These are phyloP conservation scores for Drosophila silvestris DNA, from an alignment of 2,888 invertebrate species.

Conservation along the genomic window DNA sequence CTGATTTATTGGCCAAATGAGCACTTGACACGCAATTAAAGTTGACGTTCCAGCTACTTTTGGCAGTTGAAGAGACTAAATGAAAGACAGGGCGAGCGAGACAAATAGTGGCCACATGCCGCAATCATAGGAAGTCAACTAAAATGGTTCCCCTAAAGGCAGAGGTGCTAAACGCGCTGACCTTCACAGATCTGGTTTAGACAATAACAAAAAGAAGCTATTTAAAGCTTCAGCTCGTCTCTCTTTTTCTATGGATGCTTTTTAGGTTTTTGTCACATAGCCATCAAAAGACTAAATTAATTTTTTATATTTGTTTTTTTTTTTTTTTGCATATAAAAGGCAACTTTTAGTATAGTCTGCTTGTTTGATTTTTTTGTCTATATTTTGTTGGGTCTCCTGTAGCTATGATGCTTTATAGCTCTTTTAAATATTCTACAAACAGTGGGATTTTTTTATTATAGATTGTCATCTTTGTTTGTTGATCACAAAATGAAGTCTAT, in stretches of 20 bases:
- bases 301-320: slow-evolving; percentile 29
- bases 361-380: slow-evolving; percentile 5
- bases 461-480: slow-evolving; percentile 41
- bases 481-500: slow-evolving; percentile 27
- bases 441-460: slow-evolving; percentile 17
- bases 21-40: slow-evolving; percentile 66
- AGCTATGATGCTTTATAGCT: slow-evolving; percentile 35
- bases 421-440: slow-evolving; percentile 57
- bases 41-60: slow-evolving; percentile 21
- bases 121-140: slow-evolving; percentile 28
- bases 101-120: neutral
- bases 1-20: slow-evolving; percentile 59
- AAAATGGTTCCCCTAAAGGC: slow-evolving; percentile 6
- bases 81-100: neutral
- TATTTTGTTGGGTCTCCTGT: slow-evolving; percentile 19
- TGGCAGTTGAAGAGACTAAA: neutral
- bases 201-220: slow-evolving; percentile 22
- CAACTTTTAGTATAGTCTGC: slow-evolving; percentile 44
- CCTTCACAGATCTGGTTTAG: slow-evolving; percentile 72
- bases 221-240: slow-evolving; percentile 35
- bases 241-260: slow-evolving; percentile 12
- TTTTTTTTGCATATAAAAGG: slow-evolving; percentile 69
- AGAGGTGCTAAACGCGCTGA: slow-evolving; percentile 66
- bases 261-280: slow-evolving; percentile 38
- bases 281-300: slow-evolving; percentile 59